phyloP scores from a whole-genome alignment of 1,140 invertebrate species.

The Tetramorium alpestre region DNA sequence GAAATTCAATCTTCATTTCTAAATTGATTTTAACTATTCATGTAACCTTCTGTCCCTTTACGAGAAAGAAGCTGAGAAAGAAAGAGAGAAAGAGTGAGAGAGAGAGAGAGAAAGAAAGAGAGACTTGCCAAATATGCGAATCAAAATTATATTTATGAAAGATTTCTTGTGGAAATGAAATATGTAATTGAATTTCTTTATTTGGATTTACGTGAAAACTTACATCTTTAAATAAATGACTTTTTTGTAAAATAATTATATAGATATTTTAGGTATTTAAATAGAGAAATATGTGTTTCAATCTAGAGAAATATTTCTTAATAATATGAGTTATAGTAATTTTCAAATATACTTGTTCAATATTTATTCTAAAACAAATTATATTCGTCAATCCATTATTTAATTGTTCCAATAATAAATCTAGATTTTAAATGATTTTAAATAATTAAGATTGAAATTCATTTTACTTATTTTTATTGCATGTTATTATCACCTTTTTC shows the following conservation, averaged over 20 bases:
- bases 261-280: neutral
- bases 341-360: neutral
- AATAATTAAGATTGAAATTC: neutral
- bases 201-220: neutral
- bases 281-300: neutral
- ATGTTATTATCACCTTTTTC: neutral
- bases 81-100: neutral
- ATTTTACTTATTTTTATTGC: neutral
- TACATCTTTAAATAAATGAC: neutral
- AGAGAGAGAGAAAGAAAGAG: neutral
- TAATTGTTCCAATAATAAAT: neutral
- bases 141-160: neutral
- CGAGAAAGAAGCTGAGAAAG: neutral
- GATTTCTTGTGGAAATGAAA: neutral
- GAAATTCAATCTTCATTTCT: slow-evolving; percentile 34
- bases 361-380: neutral
- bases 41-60: slow-evolving; percentile 2
- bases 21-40: slow-evolving; percentile 46
- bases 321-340: neutral
- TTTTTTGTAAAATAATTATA: neutral
- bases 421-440: neutral
- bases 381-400: neutral
- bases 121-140: neutral
- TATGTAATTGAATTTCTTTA: neutral
- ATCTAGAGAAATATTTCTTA: neutral